Percentiles rank a stretch among this genome's conserved stretches.
Evolutionary conservation across 2,888 invertebrate genomes (phyloP).

Genomic region (Nymphalis polychloros): DNA sequence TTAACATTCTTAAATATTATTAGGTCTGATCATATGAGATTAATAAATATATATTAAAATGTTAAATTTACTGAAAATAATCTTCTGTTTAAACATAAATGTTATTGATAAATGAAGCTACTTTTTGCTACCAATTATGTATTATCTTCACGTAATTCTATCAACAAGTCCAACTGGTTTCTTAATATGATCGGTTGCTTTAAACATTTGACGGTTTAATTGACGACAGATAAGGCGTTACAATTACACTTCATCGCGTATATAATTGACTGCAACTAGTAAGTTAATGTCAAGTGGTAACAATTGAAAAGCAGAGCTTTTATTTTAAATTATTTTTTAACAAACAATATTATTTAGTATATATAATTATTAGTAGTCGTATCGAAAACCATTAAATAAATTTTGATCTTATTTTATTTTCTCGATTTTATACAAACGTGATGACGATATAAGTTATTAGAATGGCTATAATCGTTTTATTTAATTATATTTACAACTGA

Average conservation of each 20-base stretch:
- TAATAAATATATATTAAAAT: neutral
- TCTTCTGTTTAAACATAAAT: slow-evolving; percentile 6
- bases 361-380: no score
- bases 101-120: neutral
- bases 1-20: neutral
- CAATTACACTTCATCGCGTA: slow-evolving; percentile 60
- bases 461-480: no score
- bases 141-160: slow-evolving; percentile 56
- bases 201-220: slow-evolving; percentile 56
- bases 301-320: slow-evolving; percentile 1
- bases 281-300: neutral
- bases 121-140: slow-evolving; percentile 41
- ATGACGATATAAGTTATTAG: no score
- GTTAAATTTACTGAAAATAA: neutral
- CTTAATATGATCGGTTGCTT: slow-evolving; percentile 55
- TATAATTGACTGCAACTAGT: slow-evolving; percentile 8
- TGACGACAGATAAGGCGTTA: slow-evolving; percentile 64
- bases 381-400: no score
- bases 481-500: no score
- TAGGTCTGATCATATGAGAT: neutral
- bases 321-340: neutral
- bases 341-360: no score
- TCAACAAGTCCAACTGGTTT: slow-evolving; percentile 56
- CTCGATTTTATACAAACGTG: no score
- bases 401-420: no score